Evolutionary conservation across 2,888 invertebrate genomes (phyloP).

Genomic region (Drosophila mettleri): DNA sequence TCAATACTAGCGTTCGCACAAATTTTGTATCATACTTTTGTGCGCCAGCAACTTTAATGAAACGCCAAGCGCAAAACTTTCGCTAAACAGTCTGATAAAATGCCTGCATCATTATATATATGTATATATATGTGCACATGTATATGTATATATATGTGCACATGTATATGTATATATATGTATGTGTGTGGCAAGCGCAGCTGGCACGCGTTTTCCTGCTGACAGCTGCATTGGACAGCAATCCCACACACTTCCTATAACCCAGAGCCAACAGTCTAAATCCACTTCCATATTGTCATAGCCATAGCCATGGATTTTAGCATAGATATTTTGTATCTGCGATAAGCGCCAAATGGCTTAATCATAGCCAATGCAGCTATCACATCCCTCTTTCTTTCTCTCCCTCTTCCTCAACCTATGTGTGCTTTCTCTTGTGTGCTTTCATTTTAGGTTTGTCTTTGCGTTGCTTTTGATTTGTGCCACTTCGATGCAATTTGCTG

Average conservation of each 20-base stretch:
- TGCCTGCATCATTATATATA: constrained; percentile 46
- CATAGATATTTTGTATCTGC: constrained; percentile 42
- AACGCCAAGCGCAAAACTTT: constrained; percentile 74
- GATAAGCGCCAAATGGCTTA: constrained; percentile 46
- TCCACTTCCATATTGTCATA: constrained; percentile 1
- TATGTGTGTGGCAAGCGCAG: constrained; percentile 4
- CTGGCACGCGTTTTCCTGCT: constrained; percentile 37
- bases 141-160: not conserved
- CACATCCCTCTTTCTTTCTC: not conserved
- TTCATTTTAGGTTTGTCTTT: constrained; percentile 18
- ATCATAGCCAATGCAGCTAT: constrained; percentile 25
- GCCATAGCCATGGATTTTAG: constrained; percentile 29
- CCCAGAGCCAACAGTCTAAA: constrained; percentile 15
- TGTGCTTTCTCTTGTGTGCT: not conserved
- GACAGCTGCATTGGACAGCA: constrained; percentile 44
- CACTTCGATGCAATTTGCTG: constrained; percentile 26
- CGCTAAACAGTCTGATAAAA: constrained; percentile 57
- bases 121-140: not conserved
- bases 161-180: not conserved
- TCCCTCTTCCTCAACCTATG: not conserved
- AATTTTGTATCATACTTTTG: constrained; percentile 70
- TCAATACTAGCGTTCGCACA: constrained; percentile 29
- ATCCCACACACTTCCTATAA: constrained; percentile 10
- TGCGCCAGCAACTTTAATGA: constrained; percentile 72
- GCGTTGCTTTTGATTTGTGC: constrained; percentile 32